Base-by-base conservation (phyloP, 30 jellyfish, hydroid and myxozoan species). In the Nemopilema nomurai region DNA sequence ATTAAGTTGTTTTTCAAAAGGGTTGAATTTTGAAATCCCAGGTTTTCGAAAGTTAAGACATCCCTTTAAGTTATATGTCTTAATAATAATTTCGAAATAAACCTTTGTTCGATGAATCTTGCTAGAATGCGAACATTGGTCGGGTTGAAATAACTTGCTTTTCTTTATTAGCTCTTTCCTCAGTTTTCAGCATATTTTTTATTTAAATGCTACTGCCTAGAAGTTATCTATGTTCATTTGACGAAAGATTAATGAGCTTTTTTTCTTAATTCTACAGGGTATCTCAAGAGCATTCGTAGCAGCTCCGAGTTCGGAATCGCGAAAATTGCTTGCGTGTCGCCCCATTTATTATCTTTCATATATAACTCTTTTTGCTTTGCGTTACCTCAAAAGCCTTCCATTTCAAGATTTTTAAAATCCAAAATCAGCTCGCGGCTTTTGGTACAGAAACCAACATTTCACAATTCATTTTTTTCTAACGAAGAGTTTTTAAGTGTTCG, bases 301-400 rank as follows among this genome's bases (percentile, higher is more conserved):
- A 57, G 49, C 76, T 71, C 81, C 91, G 85, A 82, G 91, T 82
- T 82, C 69, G 77, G 62, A 51, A 85, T 83, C 91, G 85, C 24
- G n/a, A 33, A 83, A 83, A 68, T 68, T 82, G 84, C 90, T 83
- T 33, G 24, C 77, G 90, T 84, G 90, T 77, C 51, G 26, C 49
- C 13, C 13, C 57, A 41, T 41, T 41, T 41, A 6, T 13, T 41
- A 3, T 41, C 57, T 41, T 13, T 41, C 57, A 3, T 41, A 41
- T 3, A 41, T 41, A 41, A 41, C 57, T 41, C 57, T 6, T 41
- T 41, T 41, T 41, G 57, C 57, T n/a, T n/a, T n/a, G n/a, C n/a
- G n/a, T n/a, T n/a, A n/a, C n/a, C n/a, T n/a, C n/a, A n/a, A n/a
- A n/a, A n/a, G n/a, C n/a, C n/a, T n/a, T n/a, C n/a, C n/a, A n/a